Evolutionary conservation across 2,113 vertebrate species (phyloP).

Genomic region (Hydrochoerus hydrochaeris): DNA sequence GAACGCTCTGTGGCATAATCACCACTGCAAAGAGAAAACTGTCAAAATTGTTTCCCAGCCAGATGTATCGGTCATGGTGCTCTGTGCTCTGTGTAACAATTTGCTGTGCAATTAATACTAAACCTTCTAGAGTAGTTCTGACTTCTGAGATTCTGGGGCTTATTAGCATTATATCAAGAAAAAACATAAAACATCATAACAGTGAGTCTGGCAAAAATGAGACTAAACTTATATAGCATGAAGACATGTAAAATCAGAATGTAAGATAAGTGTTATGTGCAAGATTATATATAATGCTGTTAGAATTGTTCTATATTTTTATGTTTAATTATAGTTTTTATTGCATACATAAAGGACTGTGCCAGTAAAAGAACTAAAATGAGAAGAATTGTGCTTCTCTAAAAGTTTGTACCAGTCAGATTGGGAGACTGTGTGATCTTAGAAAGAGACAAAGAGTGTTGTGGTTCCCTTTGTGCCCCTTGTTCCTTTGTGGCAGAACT

Average conservation of each 20-base stretch:
- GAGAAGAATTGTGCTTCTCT: slow-evolving; percentile 69
- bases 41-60: slow-evolving; percentile 64
- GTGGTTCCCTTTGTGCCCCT: not conserved
- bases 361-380: slow-evolving; percentile 71
- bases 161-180: slow-evolving; percentile 45
- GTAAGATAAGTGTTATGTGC: slow-evolving; percentile 60
- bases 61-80: slow-evolving; percentile 73
- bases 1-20: slow-evolving; percentile 77
- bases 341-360: slow-evolving; percentile 81
- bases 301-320: slow-evolving; percentile 76
- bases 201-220: not conserved
- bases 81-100: slow-evolving; percentile 78
- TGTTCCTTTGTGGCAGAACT: slow-evolving; percentile 30
- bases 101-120: slow-evolving; percentile 79
- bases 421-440: not conserved
- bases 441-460: not conserved
- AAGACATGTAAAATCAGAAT: slow-evolving; percentile 53
- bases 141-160: slow-evolving; percentile 41
- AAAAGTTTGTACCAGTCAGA: slow-evolving; percentile 50
- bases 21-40: slow-evolving; percentile 75
- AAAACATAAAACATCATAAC: not conserved
- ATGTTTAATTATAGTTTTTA: slow-evolving; percentile 83
- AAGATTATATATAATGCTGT: slow-evolving; percentile 64
- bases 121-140: slow-evolving; percentile 64
- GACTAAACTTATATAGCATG: not conserved